Conservation (phyloP, 2,888 invertebrate species). For the Pseudococcus viburni region DNA sequence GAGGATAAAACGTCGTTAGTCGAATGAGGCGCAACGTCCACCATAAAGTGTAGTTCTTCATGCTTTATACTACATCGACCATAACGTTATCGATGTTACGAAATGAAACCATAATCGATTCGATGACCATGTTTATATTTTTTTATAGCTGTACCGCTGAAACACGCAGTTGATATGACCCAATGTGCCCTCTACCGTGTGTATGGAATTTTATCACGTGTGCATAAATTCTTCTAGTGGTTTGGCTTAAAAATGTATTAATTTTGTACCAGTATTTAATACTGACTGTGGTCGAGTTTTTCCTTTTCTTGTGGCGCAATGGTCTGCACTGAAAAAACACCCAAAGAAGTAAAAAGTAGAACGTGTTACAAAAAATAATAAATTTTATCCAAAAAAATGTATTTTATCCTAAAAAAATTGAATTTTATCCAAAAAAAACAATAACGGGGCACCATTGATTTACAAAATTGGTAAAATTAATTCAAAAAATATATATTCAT, state of each 20-base stretch:
- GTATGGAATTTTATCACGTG: neutral
- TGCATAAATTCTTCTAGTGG: neutral
- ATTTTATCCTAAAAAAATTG: no score
- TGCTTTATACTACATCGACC: conserved; percentile 9
- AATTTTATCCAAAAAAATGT: no score
- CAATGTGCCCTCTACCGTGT: no score
- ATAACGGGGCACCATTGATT: no score
- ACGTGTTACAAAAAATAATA: no score
- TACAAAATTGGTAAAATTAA: no score
- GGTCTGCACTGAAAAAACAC: no score
- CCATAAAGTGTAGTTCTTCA: conserved; percentile 1
- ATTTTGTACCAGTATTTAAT: neutral
- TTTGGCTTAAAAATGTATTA: conserved; percentile 7
- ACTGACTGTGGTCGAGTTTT: no score
- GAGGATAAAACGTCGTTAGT: neutral
- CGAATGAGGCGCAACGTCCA: neutral
- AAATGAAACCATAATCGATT: conserved; percentile 32
- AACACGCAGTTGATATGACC: neutral
- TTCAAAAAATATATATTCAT: no score
- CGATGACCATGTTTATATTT: conserved; percentile 36
- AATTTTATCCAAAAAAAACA: no score
- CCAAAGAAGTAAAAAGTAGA: no score
- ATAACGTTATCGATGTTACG: conserved; percentile 41
- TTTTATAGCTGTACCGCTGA: neutral
- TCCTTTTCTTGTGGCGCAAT: no score